A percentile compares a stretch with the other conserved stretches of the same genome.
Conservation (phyloP, 1,140 invertebrate genomes). For the Olivierus martensii region DNA sequence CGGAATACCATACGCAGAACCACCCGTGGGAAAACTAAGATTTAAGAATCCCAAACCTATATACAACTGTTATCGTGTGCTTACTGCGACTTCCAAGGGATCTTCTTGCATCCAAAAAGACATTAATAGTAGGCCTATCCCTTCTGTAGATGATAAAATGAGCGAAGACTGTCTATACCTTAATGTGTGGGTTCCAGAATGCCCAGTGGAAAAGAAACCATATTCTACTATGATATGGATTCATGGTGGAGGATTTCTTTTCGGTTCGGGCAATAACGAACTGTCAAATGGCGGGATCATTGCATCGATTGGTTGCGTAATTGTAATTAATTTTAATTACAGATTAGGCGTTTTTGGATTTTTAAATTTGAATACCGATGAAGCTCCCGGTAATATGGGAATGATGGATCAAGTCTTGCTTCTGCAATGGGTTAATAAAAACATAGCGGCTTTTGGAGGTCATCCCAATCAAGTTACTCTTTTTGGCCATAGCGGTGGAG, state of each 20-base stretch:
- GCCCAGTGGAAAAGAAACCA: neutral
- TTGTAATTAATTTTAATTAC: constrained; percentile 32
- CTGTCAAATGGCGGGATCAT: constrained; percentile 28
- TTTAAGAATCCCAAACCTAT: constrained; percentile 10
- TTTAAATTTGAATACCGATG: constrained; percentile 23
- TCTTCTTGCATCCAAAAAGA: constrained; percentile 21
- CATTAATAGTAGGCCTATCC: no score
- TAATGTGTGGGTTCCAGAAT: constrained; percentile 27
- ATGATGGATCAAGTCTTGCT: constrained; percentile 34
- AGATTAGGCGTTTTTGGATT: constrained; percentile 22
- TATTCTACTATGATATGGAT: constrained; percentile 23
- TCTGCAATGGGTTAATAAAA: constrained; percentile 27
- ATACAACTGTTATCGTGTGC: constrained; percentile 1
- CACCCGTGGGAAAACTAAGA: constrained; percentile 10
- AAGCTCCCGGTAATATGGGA: constrained; percentile 22
- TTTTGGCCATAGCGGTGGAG: constrained; percentile 36
- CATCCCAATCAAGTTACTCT: constrained; percentile 32
- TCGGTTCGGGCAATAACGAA: constrained; percentile 34
- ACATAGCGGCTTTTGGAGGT: constrained; percentile 30
- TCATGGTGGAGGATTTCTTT: constrained; percentile 22
- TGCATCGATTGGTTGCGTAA: constrained; percentile 23
- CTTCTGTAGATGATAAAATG: no score
- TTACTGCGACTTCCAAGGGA: neutral
- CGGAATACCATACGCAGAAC: constrained; percentile 20
- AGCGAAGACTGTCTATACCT: constrained; percentile 33